Evolutionary conservation across 2,888 invertebrate genomes (phyloP), one percentile per base, ranked within the genome.

Genomic region (Candidula unifasciata): DNA sequence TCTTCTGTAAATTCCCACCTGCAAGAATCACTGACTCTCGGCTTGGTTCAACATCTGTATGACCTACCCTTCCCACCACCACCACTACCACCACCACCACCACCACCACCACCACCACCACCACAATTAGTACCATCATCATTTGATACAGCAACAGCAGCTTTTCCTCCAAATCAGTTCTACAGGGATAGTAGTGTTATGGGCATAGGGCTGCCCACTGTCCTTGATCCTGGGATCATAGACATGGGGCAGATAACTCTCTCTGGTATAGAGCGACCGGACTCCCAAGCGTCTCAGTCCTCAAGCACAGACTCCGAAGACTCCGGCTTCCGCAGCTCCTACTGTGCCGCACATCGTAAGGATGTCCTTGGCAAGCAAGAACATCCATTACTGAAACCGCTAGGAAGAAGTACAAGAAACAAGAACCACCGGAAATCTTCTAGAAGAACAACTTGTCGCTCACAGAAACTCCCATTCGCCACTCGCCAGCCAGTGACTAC

Each of bases 281-380:
- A 90, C 86, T 92, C 92, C 24, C 91, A 91, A 86, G 91, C 91
- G 3, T 91, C 87, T 3, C 86, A 86, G 37, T 86, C 86, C 30
- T 87, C 87, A 37, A 88, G 91, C 44, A 90, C 91, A 76, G 91
- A 92, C 84, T 92, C 92, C 0, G 91, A 92, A 84, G 92, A 92
- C 87, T 92, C 92, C 0, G 92, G 92, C 44, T 92, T 92, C 86
- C 88, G 91, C 16, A 91, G 92, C 88, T 91, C 92, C 10, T 85
- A 90, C 73, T 91, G 91, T 10, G 91, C 90, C 82, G 90, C 89
- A 80, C 90, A 84, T 60, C 82, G 82, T 37, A 88, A 88, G 37
- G 78, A 86, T n/a, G 33, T 37, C 10, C 76, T 84, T 18, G 76
- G 35, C 80, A 84, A 84, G 30, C 88, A 88, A 18, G 89, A 88